These are phyloP conservation scores for Luperina testacea DNA, from an alignment of 2,888 invertebrate species.

Conservation along the genomic window DNA sequence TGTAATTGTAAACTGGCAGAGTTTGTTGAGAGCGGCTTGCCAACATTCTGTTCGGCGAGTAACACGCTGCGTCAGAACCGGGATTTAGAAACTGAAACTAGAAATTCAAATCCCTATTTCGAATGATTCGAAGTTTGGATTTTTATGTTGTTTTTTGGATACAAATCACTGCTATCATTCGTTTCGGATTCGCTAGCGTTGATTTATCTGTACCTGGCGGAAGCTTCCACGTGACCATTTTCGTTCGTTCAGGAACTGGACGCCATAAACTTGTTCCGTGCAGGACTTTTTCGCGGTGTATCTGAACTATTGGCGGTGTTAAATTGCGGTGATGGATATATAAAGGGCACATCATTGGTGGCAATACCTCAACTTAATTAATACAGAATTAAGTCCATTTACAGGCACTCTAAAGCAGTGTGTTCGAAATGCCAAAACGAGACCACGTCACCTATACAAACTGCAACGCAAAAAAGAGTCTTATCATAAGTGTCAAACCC, in stretches of 20 bases:
- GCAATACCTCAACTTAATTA: neutral
- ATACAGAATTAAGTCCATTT: neutral
- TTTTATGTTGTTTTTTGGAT: constrained; percentile 29
- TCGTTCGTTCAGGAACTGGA: constrained; percentile 34
- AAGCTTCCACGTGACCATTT: constrained; percentile 43
- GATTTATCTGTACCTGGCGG: constrained; percentile 55
- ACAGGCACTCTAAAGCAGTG: neutral
- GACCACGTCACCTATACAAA: neutral
- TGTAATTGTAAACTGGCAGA: constrained; percentile 71
- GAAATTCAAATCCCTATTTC: constrained; percentile 19
- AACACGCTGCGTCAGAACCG: constrained; percentile 19
- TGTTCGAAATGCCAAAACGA: neutral
- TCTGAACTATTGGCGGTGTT: constrained; percentile 4
- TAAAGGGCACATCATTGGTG: neutral
- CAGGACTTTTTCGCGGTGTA: neutral
- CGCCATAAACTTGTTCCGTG: constrained; percentile 23
- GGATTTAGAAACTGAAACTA: constrained; percentile 29
- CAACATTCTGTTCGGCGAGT: constrained; percentile 35
- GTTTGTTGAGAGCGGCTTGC: constrained; percentile 50
- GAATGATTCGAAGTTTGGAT: constrained; percentile 5
- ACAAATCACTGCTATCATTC: constrained; percentile 59
- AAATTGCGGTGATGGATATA: neutral
- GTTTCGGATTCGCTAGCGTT: constrained; percentile 44
- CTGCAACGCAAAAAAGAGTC: too few species aligned
- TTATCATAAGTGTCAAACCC: neutral